Evolutionary conservation across 1,140 invertebrate species (phyloP).

Genomic region (Catajapyx aquilonaris): DNA sequence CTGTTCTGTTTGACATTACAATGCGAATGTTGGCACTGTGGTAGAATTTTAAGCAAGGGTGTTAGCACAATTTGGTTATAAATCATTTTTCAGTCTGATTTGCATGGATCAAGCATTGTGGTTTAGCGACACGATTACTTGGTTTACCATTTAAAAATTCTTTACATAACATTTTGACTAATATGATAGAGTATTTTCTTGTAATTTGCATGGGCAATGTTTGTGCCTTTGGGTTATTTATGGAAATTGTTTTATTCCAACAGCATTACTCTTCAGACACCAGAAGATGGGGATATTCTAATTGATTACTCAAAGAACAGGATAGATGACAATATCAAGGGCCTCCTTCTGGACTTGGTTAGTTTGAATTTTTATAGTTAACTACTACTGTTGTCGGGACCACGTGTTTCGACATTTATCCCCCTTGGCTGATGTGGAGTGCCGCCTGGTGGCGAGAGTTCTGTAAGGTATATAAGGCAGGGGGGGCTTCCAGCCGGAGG

Average conservation of each 20-base stretch:
- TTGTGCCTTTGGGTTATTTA: conserved; percentile 6
- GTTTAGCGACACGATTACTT: conserved; percentile 2
- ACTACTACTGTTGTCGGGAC: no score
- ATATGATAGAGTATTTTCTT: conserved; percentile 4
- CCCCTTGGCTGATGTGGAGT: no score
- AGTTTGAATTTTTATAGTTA: conserved; percentile 16
- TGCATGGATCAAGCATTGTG: not conserved
- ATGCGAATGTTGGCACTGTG: not conserved
- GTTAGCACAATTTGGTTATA: conserved; percentile 13
- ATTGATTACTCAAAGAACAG: conserved; percentile 95
- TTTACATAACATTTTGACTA: conserved; percentile 12
- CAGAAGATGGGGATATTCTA: conserved; percentile 68
- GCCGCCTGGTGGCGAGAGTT: no score
- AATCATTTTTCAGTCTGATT: conserved; percentile 3
- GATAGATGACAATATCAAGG: conserved; percentile 52
- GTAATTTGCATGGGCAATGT: conserved; percentile 2
- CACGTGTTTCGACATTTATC: no score
- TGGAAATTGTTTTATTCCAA: conserved; percentile 17
- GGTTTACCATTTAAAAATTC: conserved; percentile 3
- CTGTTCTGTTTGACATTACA: not conserved
- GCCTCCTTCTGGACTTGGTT: conserved; percentile 57
- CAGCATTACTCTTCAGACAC: conserved; percentile 50
- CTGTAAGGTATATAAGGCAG: no score
- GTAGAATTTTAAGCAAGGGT: conserved; percentile 6
- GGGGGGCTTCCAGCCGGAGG: no score